Base-by-base conservation (phyloP, 1,140 invertebrate species). In the Platyscapa corneri region DNA sequence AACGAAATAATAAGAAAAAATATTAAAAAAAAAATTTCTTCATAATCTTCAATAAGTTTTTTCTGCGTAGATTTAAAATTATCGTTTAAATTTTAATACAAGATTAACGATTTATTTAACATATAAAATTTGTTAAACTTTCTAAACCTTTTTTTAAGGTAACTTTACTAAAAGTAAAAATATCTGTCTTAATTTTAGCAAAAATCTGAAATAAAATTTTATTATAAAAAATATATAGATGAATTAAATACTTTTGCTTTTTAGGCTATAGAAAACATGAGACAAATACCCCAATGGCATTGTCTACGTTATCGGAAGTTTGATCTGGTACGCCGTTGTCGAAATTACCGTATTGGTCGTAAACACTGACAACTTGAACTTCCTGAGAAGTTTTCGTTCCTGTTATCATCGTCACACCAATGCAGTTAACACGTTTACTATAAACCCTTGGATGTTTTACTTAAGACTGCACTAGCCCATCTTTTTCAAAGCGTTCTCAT, bases 251-350 rank as follows among this genome's bases (percentile, higher is more conserved):
- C 30, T 86, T 80, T 88, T 81, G 23, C 88, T 85, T 91, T 91
- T 75, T 91, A 95, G 94, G 92, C 93, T 65, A 90, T 95, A 70
- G 92, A 94, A 86, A 94, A 94, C 34, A 96, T 96, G 95, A 92
- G 94, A 85, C 94, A 95, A 89, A 95, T 97, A 83, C 96, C 96
- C 7, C 96, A 97, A 89, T 97, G 96, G 95, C 96, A 97, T 90
- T 97, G 96, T 91, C 93, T 96, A 88, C 94, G 96, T 84, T 97
- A 97, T 90, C 94, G 96, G 83, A 96, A 96, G 88, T 96, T 96
- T 87, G 96, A 96, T 87, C 92, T 96, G 78, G 95, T 96, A 83
- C 94, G 96, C 81, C 95, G 96, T 80, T 97, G 96, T 94, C 94
- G 95, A 81, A 94, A 95, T 85, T 95, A 94, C 90, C 92, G 94